A percentile compares a stretch with the other conserved stretches of the same genome.
phyloP scores from a whole-genome alignment of 2,888 invertebrate species.

The Lordiphosa fenestrarum region DNA sequence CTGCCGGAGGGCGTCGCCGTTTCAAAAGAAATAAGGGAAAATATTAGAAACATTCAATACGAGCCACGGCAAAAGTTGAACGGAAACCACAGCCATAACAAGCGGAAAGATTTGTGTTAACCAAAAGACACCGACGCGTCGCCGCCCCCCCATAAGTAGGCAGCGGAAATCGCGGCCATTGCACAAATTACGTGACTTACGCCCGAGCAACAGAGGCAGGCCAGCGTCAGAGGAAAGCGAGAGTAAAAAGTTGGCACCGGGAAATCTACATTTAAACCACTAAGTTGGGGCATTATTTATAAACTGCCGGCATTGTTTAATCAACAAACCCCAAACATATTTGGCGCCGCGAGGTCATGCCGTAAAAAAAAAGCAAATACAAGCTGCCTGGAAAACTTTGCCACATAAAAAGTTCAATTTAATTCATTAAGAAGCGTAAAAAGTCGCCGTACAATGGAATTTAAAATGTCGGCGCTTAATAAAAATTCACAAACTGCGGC shows the following conservation, averaged over 20 bases:
- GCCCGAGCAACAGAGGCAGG: constrained; percentile 2
- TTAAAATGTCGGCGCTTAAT: constrained; percentile 70
- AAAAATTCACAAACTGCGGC: constrained; percentile 35
- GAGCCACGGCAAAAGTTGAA: constrained; percentile 45
- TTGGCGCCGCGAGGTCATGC: constrained; percentile 60
- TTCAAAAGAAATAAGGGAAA: constrained; percentile 4
- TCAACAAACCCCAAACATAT: constrained; percentile 37
- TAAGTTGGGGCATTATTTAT: constrained; percentile 65
- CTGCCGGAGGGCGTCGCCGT: constrained; percentile 13
- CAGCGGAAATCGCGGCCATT: constrained; percentile 63
- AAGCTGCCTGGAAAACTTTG: constrained; percentile 38
- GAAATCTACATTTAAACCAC: constrained; percentile 60
- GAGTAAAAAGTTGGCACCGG: constrained; percentile 2
- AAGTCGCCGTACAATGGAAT: constrained; percentile 66
- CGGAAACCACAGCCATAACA: constrained; percentile 68
- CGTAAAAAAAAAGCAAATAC: constrained; percentile 45
- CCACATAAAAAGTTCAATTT: constrained; percentile 71
- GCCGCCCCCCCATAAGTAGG: constrained; percentile 42
- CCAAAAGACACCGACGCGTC: constrained; percentile 44
- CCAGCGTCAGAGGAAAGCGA: not conserved
- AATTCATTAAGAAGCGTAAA: constrained; percentile 68
- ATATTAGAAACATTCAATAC: constrained; percentile 52
- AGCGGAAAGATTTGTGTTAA: constrained; percentile 73
- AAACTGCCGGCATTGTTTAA: constrained; percentile 63
- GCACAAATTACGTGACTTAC: constrained; percentile 68